phyloP scores from a whole-genome alignment of 1,140 invertebrate species.

The Apolygus lucorum region DNA sequence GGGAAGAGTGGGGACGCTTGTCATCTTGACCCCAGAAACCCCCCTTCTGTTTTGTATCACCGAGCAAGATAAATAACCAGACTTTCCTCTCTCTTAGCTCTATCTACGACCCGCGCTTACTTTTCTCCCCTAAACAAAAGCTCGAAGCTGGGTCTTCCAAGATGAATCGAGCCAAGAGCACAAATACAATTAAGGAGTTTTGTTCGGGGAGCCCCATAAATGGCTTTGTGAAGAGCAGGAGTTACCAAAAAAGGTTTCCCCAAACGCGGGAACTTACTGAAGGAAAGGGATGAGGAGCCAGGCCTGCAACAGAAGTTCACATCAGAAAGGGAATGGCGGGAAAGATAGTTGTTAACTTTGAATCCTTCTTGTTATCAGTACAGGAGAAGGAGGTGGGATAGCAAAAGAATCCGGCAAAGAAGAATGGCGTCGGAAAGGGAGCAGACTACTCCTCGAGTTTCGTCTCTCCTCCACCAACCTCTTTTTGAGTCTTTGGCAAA shows the following conservation, averaged over 20 bases:
- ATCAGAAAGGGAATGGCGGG: background rate
- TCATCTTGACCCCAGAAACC: background rate
- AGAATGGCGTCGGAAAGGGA: background rate
- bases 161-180: slow-evolving; percentile 9
- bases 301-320: background rate
- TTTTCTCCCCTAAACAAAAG: background rate
- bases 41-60: slow-evolving; percentile 8
- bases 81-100: background rate
- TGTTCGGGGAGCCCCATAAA: background rate
- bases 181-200: slow-evolving; percentile 14
- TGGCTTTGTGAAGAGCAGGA: background rate
- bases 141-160: background rate
- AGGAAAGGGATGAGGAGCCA: background rate
- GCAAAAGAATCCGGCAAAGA: slow-evolving; percentile 1
- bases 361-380: slow-evolving; percentile 1
- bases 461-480: background rate
- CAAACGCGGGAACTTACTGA: background rate
- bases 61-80: slow-evolving; percentile 8
- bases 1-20: background rate
- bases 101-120: background rate
- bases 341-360: slow-evolving; percentile 8
- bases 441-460: background rate
- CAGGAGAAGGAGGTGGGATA: too few relatives aligned
- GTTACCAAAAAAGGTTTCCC: background rate
- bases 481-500: slow-evolving; percentile 9